phyloP scores from a whole-genome alignment of 2,888 invertebrate genomes.

The Opisthograptis luteolata region DNA sequence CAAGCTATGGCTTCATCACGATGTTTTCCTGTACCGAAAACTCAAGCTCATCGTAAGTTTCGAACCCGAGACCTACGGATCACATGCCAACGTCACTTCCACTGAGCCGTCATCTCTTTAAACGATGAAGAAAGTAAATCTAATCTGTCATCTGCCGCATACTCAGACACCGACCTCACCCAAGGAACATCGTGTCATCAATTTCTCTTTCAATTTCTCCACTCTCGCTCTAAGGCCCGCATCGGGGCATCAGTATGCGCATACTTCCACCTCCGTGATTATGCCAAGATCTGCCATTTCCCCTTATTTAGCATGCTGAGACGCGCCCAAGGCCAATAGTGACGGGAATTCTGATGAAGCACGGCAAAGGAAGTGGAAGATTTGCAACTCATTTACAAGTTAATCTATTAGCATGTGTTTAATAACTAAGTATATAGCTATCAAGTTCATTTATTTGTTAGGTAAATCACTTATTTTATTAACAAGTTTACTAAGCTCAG shows the following conservation, averaged over 20 bases:
- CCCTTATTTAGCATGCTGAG: conserved; percentile 36
- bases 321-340: conserved; percentile 39
- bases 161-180: conserved; percentile 31
- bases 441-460: too few relatives aligned
- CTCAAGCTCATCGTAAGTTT: too few relatives aligned
- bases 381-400: conserved; percentile 3
- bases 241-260: conserved; percentile 24
- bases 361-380: conserved; percentile 3
- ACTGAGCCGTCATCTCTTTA: too few relatives aligned
- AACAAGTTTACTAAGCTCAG: too few relatives aligned
- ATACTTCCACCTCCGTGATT: neutral
- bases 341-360: conserved; percentile 12
- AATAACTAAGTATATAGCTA: too few relatives aligned
- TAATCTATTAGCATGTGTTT: too few relatives aligned
- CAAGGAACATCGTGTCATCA: conserved; percentile 26
- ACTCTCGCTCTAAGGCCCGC: conserved; percentile 21
- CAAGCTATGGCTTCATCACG: too few relatives aligned
- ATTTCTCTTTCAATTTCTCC: conserved; percentile 44
- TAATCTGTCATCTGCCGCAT: conserved; percentile 26
- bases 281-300: conserved; percentile 40
- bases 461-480: too few relatives aligned
- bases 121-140: conserved; percentile 16
- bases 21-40: too few relatives aligned
- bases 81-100: neutral
- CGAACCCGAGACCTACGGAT: neutral